These are phyloP conservation scores for Drosophila ercepeae DNA, from an alignment of 1,140 invertebrate genomes.

Conservation along the genomic window DNA sequence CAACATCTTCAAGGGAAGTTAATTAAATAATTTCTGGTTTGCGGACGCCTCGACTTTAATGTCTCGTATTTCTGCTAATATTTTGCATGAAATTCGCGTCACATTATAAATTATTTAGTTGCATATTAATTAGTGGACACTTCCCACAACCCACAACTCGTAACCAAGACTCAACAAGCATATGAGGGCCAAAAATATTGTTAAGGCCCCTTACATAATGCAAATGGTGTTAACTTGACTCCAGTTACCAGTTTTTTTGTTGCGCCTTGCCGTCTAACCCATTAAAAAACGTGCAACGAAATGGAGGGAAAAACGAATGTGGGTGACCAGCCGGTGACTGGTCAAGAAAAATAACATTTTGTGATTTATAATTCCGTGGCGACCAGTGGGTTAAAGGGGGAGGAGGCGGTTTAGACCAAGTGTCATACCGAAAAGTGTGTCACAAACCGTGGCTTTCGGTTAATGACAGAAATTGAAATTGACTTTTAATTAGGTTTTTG, in stretches of 20 bases:
- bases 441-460: slow-evolving; percentile 36
- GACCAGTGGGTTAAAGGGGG: not conserved
- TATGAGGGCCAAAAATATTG: slow-evolving; percentile 27
- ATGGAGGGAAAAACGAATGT: slow-evolving; percentile 37
- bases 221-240: slow-evolving; percentile 51
- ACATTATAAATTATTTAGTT: slow-evolving; percentile 69
- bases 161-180: slow-evolving; percentile 20
- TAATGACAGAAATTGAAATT: slow-evolving; percentile 61
- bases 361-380: slow-evolving; percentile 34
- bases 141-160: slow-evolving; percentile 33
- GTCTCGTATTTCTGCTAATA: slow-evolving; percentile 18
- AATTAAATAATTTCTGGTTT: slow-evolving; percentile 53
- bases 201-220: slow-evolving; percentile 64
- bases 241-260: slow-evolving; percentile 43
- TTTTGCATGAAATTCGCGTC: slow-evolving; percentile 63
- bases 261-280: slow-evolving; percentile 39
- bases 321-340: slow-evolving; percentile 48
- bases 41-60: not conserved
- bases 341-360: slow-evolving; percentile 34
- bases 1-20: slow-evolving; percentile 39
- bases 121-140: slow-evolving; percentile 69
- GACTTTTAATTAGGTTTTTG: slow-evolving; percentile 66
- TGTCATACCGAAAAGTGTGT: slow-evolving; percentile 27
- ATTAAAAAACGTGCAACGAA: slow-evolving; percentile 50
- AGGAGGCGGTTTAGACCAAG: not conserved